A percentile compares a stretch with the other conserved stretches of the same genome.
Conservation (phyloP, 1,140 invertebrate genomes). For the Apis mellifera region Amel_HAv3.1 CM009938.2:8285501-8286000, state of each 20-base stretch:
- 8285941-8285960: not conserved
- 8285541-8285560: constrained; percentile 4
- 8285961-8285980: not conserved
- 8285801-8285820: not conserved
- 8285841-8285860: not conserved
- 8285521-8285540: not conserved
- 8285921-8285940: too few species aligned
- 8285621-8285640: constrained; percentile 41
- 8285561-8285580: constrained; percentile 22
- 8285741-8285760: not conserved
- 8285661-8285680: constrained; percentile 30
- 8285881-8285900: too few species aligned
- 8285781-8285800: not conserved
- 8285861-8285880: rapidly evolving
- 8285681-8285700: not conserved
- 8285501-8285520: not conserved
- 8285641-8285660: constrained; percentile 45
- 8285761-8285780: not conserved
- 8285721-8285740: not conserved
- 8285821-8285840: not conserved
- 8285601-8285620: not conserved
- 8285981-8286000: not conserved
- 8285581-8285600: not conserved
- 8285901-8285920: too few species aligned
- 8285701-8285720: constrained; percentile 10